A percentile compares a stretch with the other conserved stretches of the same genome.
Conservation (phyloP, 2,888 invertebrate species). For the Prosapia bicincta region DNA sequence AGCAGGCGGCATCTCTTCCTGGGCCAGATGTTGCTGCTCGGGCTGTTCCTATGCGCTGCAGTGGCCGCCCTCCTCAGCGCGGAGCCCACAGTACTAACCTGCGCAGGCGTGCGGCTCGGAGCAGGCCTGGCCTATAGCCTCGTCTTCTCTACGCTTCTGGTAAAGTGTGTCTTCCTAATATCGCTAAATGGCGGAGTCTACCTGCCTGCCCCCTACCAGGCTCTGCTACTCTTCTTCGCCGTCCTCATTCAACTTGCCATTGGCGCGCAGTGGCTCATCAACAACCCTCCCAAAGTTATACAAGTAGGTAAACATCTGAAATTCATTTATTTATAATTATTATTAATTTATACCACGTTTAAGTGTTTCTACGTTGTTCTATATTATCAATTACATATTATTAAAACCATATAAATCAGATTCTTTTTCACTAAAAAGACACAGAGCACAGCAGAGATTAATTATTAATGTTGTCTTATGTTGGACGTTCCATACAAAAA, state of each 20-base stretch:
- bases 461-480: too few relatives aligned
- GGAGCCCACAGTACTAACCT: conserved; percentile 73
- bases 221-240: conserved; percentile 81
- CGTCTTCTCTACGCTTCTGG: conserved; percentile 86
- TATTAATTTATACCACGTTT: too few relatives aligned
- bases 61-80: conserved; percentile 75
- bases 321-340: too few relatives aligned
- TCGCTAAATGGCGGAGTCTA: conserved; percentile 90
- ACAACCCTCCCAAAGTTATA: conserved; percentile 64
- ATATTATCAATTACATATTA: too few relatives aligned
- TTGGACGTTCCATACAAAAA: too few relatives aligned
- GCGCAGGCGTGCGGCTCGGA: conserved; percentile 77
- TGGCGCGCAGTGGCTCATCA: conserved; percentile 79
- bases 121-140: conserved; percentile 77
- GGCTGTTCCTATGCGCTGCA: conserved; percentile 76
- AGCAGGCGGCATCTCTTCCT: conserved; percentile 81
- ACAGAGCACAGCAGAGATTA: too few relatives aligned
- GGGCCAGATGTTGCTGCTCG: conserved; percentile 81
- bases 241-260: conserved; percentile 87
- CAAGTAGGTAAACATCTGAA: conserved; percentile 36
- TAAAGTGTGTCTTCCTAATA: conserved; percentile 90
- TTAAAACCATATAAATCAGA: too few relatives aligned
- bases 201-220: conserved; percentile 87
- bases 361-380: too few relatives aligned
- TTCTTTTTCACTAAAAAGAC: too few relatives aligned